A percentile compares a stretch with the other conserved stretches of the same genome.
Evolutionary conservation across 2,797 vertebrate genomes (phyloP).

Genomic region (Enteromius anoplus): DNA sequence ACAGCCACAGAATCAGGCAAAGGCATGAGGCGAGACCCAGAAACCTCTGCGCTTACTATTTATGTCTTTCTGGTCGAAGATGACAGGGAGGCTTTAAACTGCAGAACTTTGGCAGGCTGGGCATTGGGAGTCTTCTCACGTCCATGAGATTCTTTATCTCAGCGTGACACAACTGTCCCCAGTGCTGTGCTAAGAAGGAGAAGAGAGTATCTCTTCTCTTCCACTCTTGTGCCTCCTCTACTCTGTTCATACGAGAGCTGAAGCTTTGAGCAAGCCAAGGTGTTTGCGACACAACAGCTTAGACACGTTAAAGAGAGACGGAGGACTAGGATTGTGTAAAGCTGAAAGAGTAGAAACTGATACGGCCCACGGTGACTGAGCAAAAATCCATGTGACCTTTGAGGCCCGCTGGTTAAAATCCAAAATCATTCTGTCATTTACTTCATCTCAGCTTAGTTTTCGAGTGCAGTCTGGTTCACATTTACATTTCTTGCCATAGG

Average conservation of each 20-base stretch:
- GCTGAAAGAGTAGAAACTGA: slow-evolving; percentile 19
- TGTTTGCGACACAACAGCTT: slow-evolving; percentile 30
- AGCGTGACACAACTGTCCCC: slow-evolving; percentile 55
- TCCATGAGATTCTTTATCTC: slow-evolving; percentile 59
- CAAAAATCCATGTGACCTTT: slow-evolving; percentile 16
- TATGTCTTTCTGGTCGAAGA: slow-evolving; percentile 52
- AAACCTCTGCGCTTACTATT: slow-evolving; percentile 47
- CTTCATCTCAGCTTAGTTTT: background rate
- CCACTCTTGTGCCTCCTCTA: slow-evolving; percentile 25
- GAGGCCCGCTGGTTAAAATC: background rate
- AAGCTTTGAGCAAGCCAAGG: slow-evolving; percentile 32
- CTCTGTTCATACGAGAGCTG: slow-evolving; percentile 37
- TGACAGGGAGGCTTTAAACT: slow-evolving; percentile 52
- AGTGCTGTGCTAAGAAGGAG: slow-evolving; percentile 41
- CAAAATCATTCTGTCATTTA: background rate
- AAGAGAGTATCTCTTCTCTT: slow-evolving; percentile 45
- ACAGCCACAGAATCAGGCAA: slow-evolving; percentile 37
- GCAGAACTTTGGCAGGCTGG: slow-evolving; percentile 47
- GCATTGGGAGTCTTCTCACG: slow-evolving; percentile 57
- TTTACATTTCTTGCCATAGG: slow-evolving; percentile 24
- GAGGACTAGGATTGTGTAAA: slow-evolving; percentile 16
- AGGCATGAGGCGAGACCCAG: slow-evolving; percentile 49
- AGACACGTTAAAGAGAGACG: slow-evolving; percentile 26
- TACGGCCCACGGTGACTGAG: background rate
- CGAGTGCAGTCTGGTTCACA: background rate